phyloP scores from a whole-genome alignment of 2,797 vertebrate genomes.

The Urophycis tenuis region DNA sequence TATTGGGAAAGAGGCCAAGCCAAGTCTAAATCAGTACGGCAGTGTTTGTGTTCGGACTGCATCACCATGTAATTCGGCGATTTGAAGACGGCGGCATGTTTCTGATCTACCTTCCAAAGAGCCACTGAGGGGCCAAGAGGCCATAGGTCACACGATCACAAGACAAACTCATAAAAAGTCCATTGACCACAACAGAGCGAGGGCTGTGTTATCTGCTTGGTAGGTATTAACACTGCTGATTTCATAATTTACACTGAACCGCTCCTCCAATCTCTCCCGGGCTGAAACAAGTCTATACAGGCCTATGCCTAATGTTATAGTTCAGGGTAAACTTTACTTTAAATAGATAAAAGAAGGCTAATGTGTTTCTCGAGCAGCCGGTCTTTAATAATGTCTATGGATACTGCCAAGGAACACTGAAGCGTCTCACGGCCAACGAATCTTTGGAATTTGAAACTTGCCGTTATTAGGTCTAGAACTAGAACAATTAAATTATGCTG shows the following conservation, averaged over 20 bases:
- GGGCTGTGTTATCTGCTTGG: slow-evolving; percentile 90
- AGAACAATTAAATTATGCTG: background rate
- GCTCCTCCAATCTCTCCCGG: background rate
- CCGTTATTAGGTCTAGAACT: background rate
- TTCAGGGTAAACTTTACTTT: background rate
- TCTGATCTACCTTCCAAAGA: slow-evolving; percentile 81
- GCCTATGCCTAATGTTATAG: background rate
- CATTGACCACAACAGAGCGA: slow-evolving; percentile 95
- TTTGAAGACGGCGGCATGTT: slow-evolving; percentile 66
- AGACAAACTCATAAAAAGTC: slow-evolving; percentile 94
- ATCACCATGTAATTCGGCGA: slow-evolving; percentile 17
- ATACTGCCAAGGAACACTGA: background rate
- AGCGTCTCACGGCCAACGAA: background rate
- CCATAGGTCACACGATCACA: slow-evolving; percentile 87
- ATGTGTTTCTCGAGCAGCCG: background rate
- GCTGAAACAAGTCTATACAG: background rate
- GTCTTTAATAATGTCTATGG: background rate
- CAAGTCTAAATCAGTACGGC: background rate
- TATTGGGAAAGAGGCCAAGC: background rate
- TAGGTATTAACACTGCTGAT: slow-evolving; percentile 79
- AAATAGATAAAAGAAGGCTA: background rate
- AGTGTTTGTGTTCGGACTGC: background rate
- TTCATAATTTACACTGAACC: background rate
- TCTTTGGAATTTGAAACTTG: background rate
- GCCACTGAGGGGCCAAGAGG: slow-evolving; percentile 66